Percentiles rank a stretch among this genome's conserved stretches.
phyloP scores from a whole-genome alignment of 35 echinoderm and acorn worm genomes.

The Nesometra sesokonis region DNA sequence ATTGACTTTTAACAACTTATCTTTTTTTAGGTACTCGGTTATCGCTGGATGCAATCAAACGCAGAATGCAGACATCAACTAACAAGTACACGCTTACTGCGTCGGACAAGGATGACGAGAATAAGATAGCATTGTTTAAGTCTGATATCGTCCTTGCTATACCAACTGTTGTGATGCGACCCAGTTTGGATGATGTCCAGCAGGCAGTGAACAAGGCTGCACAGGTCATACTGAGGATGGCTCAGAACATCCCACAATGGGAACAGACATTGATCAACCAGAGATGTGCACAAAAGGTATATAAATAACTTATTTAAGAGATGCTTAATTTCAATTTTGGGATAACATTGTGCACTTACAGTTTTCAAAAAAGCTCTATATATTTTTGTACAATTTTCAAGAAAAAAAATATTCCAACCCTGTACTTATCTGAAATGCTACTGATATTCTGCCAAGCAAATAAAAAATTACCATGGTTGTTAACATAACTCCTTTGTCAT shows the following conservation, averaged over 20 bases:
- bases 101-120: slow-evolving; percentile 55
- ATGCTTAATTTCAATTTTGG: too few relatives aligned
- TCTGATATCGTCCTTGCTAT: slow-evolving; percentile 80
- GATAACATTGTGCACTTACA: too few relatives aligned
- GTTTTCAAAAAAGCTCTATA: too few relatives aligned
- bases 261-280: slow-evolving; percentile 86
- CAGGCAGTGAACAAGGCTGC: slow-evolving; percentile 70
- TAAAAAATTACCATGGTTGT: too few relatives aligned
- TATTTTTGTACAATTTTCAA: too few relatives aligned
- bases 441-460: too few relatives aligned
- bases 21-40: slow-evolving; percentile 71
- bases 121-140: slow-evolving; percentile 71
- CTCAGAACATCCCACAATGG: slow-evolving; percentile 87
- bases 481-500: too few relatives aligned
- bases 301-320: background rate
- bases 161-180: slow-evolving; percentile 69
- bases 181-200: slow-evolving; percentile 85
- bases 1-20: background rate
- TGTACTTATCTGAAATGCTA: background rate
- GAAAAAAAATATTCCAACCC: too few relatives aligned
- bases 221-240: slow-evolving; percentile 92
- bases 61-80: slow-evolving; percentile 60
- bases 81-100: slow-evolving; percentile 76
- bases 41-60: slow-evolving; percentile 94
- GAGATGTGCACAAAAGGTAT: slow-evolving; percentile 77